Evolutionary conservation across 2,113 vertebrate genomes (phyloP).

Genomic region (Sinocyclocheilus maitianheensis): DNA sequence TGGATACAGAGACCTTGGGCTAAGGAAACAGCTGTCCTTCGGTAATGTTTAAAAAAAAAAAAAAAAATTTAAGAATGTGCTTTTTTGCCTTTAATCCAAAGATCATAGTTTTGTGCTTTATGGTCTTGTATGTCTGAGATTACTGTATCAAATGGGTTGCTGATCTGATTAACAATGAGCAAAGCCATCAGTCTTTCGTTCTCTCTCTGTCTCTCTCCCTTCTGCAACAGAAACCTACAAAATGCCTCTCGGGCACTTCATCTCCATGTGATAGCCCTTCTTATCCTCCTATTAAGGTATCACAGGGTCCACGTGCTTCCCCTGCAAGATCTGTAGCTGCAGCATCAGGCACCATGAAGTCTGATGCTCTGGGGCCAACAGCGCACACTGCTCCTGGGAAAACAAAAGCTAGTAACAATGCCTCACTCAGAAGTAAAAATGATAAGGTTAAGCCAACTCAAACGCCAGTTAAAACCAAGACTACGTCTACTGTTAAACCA

Average conservation of each 20-base stretch:
- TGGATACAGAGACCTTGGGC: background rate
- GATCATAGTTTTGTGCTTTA: background rate
- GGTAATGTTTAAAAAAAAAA: too few relatives aligned
- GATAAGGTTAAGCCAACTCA: constrained; percentile 78
- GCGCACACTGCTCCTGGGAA: constrained; percentile 75
- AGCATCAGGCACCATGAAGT: constrained; percentile 89
- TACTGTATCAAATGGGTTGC: background rate
- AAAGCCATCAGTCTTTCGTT: constrained; percentile 19
- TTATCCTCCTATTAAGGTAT: constrained; percentile 68
- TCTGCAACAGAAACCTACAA: constrained; percentile 64
- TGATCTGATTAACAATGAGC: constrained; percentile 12
- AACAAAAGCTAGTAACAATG: constrained; percentile 79
- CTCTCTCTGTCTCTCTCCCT: background rate
- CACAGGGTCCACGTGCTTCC: constrained; percentile 62
- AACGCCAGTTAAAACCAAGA: constrained; percentile 79
- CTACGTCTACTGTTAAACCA: constrained; percentile 73
- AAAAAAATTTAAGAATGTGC: background rate
- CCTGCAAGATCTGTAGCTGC: constrained; percentile 54
- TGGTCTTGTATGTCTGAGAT: background rate
- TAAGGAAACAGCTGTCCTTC: background rate
- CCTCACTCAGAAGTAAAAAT: constrained; percentile 80
- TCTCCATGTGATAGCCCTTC: constrained; percentile 70
- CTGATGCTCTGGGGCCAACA: constrained; percentile 86
- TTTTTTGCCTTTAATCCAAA: constrained; percentile 23
- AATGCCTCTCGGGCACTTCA: constrained; percentile 63